Conservation (phyloP, 2,888 invertebrate genomes). For the Drosophila atripex region DNA sequence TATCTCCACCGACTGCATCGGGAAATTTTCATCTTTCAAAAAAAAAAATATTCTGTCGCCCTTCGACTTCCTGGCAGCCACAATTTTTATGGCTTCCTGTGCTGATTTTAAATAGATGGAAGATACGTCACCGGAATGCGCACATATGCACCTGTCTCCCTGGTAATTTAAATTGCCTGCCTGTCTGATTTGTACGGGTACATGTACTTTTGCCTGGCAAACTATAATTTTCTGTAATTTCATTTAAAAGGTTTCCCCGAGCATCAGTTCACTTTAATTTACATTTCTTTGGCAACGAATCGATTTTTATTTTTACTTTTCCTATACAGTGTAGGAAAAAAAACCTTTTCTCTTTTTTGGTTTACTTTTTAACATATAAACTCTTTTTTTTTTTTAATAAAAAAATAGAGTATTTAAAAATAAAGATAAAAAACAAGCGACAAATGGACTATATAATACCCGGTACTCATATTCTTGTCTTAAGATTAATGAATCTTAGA, state of each 20-base stretch:
- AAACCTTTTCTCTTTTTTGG: too few species aligned
- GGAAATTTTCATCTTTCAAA: conserved; percentile 44
- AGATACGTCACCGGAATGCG: conserved; percentile 29
- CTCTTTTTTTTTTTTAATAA: too few species aligned
- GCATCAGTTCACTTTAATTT: conserved; percentile 10
- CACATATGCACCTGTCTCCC: conserved; percentile 20
- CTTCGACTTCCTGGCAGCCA: conserved; percentile 59
- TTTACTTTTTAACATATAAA: too few species aligned
- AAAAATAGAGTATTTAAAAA: too few species aligned
- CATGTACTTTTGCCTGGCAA: conserved; percentile 1
- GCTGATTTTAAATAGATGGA: conserved; percentile 59
- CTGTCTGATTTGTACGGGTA: conserved; percentile 4
- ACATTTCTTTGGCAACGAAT: neutral
- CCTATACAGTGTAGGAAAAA: too few species aligned
- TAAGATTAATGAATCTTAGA: too few species aligned
- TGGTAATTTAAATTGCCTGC: conserved; percentile 66
- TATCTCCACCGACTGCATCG: neutral
- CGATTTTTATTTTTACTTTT: neutral
- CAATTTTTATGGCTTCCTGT: conserved; percentile 72
- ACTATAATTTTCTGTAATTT: conserved; percentile 68
- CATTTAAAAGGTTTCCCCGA: conserved; percentile 63
- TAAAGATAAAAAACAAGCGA: too few species aligned
- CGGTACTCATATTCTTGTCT: too few species aligned
- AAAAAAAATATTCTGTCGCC: conserved; percentile 35
- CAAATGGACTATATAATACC: too few species aligned